Conservation (phyloP, 2,113 vertebrate species). For the Chrysochloris asiatica region DNA sequence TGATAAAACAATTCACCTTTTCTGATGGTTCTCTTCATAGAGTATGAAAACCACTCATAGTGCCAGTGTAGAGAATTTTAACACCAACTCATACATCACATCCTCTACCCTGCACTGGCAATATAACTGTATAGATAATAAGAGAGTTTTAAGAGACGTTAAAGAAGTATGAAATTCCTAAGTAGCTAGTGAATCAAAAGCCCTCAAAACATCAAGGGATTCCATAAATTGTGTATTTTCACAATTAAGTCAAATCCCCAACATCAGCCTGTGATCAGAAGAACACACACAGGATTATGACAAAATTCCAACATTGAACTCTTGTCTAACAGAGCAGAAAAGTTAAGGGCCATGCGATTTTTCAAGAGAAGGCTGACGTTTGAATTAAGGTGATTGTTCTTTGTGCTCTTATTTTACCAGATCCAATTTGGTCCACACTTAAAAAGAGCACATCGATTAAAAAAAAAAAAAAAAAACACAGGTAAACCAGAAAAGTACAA, state of each 20-base stretch:
- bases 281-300: background rate
- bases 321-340: conserved; percentile 8
- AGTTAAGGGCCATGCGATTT: background rate
- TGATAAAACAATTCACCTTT: background rate
- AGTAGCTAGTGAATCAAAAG: background rate
- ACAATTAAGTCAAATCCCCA: background rate
- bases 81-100: background rate
- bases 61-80: background rate
- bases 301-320: background rate
- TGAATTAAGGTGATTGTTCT: background rate
- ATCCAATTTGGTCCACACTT: background rate
- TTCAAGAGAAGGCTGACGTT: conserved; percentile 26
- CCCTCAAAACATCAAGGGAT: background rate
- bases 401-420: background rate
- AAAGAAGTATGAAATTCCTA: background rate
- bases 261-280: background rate
- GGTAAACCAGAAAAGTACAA: too few species aligned
- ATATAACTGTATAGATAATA: background rate
- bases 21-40: background rate
- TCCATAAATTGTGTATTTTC: background rate
- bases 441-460: background rate
- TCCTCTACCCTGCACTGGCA: background rate
- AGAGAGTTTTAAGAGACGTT: background rate
- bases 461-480: too few species aligned
- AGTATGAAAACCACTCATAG: background rate